phyloP scores from a whole-genome alignment of 2,797 vertebrate species.

The Aldrovandia affinis region DNA sequence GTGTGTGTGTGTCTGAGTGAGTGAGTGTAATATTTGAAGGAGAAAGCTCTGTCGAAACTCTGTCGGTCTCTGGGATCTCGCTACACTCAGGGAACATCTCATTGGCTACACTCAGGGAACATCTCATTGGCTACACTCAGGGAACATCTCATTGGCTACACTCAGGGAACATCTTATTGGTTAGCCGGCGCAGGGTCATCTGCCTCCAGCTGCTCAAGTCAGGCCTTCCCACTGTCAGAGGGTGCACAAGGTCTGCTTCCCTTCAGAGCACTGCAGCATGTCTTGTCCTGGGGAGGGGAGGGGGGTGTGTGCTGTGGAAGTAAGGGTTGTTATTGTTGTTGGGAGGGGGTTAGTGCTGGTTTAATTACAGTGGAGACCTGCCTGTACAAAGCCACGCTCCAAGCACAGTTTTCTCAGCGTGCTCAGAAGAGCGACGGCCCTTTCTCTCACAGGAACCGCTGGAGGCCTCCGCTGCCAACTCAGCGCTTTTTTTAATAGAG shows the following conservation, averaged over 20 bases:
- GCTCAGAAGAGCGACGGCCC: neutral
- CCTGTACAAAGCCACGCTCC: neutral
- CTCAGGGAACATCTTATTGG: too few species aligned
- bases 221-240: neutral
- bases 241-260: neutral
- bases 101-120: too few species aligned
- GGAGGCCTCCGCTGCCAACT: neutral
- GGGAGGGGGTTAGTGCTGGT: neutral
- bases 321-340: neutral
- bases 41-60: neutral
- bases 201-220: neutral
- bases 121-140: too few species aligned
- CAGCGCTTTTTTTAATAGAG: neutral
- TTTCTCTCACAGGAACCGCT: neutral
- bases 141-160: too few species aligned
- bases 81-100: too few species aligned
- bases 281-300: neutral
- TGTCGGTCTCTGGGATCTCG: too few species aligned
- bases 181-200: neutral
- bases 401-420: neutral
- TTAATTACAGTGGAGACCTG: slow-evolving; percentile 5
- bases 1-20: neutral
- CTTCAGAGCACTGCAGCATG: neutral
- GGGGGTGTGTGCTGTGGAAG: neutral
- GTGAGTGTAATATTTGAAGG: neutral